These are phyloP conservation scores for Andrena marginata DNA, from an alignment of 2,888 invertebrate genomes.

Conservation along the genomic window DNA sequence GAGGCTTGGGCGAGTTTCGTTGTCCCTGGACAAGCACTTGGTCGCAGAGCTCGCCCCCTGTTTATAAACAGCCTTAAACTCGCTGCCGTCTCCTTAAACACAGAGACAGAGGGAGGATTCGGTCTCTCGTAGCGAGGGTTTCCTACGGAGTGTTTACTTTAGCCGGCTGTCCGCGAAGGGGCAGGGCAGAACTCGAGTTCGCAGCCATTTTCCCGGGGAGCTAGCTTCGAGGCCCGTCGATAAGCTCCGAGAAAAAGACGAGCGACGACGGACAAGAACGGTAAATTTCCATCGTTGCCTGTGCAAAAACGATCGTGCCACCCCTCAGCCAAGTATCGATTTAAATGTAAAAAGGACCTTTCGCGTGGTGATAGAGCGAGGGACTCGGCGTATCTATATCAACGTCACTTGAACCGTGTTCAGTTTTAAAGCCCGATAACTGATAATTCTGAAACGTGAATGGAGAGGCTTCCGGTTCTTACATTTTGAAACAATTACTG, in stretches of 20 bases:
- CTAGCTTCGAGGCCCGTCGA: slow-evolving; percentile 14
- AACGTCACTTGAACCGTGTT: neutral
- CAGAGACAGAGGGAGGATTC: neutral
- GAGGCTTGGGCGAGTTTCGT: neutral
- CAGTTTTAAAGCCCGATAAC: neutral
- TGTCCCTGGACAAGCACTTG: slow-evolving; percentile 5
- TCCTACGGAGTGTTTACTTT: slow-evolving; percentile 40
- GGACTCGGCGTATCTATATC: neutral
- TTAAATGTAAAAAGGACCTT: slow-evolving; percentile 58
- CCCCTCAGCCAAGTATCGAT: slow-evolving; percentile 56
- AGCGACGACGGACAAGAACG: slow-evolving; percentile 12
- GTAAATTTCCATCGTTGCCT: slow-evolving; percentile 28
- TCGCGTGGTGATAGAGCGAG: neutral
- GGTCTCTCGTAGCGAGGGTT: slow-evolving; percentile 25
- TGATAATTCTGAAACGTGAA: neutral
- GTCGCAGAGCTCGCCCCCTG: slow-evolving; percentile 1
- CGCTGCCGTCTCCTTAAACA: neutral
- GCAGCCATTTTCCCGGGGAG: slow-evolving; percentile 13
- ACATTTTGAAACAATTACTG: no score
- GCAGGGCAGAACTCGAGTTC: slow-evolving; percentile 16
- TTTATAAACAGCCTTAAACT: slow-evolving; percentile 43
- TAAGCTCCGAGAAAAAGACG: slow-evolving; percentile 28
- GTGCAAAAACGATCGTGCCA: slow-evolving; percentile 32
- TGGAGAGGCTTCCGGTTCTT: no score
- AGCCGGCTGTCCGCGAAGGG: slow-evolving; percentile 21